Percentiles rank a stretch among this genome's conserved stretches.
Conservation (phyloP, 2,888 invertebrate genomes). For the Acanthopleura granulata region DNA sequence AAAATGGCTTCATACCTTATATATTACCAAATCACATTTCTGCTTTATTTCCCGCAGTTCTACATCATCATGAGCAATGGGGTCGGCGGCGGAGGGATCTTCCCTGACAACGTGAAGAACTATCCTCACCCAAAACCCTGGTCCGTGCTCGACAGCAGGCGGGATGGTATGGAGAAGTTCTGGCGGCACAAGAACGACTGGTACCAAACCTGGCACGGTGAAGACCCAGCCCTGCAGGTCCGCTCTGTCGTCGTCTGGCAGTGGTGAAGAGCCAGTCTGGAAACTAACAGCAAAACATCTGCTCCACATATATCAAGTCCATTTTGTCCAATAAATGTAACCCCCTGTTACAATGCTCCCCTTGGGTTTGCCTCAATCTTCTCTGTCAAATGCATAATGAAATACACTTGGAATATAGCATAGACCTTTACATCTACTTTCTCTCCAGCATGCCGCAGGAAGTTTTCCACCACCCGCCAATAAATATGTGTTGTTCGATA, state of each 20-base stretch:
- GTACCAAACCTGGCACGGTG: constrained; percentile 13
- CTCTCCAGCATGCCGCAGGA: too few species aligned
- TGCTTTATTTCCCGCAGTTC: not conserved
- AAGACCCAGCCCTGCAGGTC: constrained; percentile 4
- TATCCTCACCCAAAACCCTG: constrained; percentile 14
- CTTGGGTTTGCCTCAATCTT: too few species aligned
- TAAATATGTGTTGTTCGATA: too few species aligned
- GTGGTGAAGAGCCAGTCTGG: not conserved
- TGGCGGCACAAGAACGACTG: constrained; percentile 12
- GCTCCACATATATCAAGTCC: too few species aligned
- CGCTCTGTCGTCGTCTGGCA: not conserved
- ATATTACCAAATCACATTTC: not conserved
- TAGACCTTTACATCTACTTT: too few species aligned
- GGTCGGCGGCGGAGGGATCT: constrained; percentile 2
- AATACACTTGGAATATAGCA: too few species aligned
- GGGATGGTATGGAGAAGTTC: not conserved
- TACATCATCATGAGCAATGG: constrained; percentile 7
- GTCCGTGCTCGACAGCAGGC: not conserved
- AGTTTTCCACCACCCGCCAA: too few species aligned
- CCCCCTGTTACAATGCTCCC: too few species aligned
- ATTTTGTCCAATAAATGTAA: too few species aligned
- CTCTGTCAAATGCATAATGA: too few species aligned
- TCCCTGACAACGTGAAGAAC: not conserved
- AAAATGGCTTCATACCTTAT: not conserved
- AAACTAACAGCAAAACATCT: too few species aligned